Evolutionary conservation across 2,888 invertebrate species (phyloP), one percentile per base, ranked within the genome.

Genomic region (Sinohyriopsis cumingii): DNA sequence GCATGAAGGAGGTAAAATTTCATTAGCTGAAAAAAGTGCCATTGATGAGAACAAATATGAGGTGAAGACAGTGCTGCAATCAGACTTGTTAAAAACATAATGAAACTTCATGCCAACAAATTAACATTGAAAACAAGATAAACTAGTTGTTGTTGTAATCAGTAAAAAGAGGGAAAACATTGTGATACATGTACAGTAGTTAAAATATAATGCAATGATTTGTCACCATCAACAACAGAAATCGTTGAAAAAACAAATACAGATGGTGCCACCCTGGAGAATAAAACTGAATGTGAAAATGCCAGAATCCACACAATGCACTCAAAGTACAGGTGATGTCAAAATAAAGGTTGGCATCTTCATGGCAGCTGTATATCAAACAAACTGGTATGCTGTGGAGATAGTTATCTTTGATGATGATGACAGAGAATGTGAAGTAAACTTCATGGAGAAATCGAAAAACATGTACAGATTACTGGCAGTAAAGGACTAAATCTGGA

Each of bases 91-190:
- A 62, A 55, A 24, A 62, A 57, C 9, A 62, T 65, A 55, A 65
- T 59, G 65, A 69, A 65, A 45, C 24, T 65, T 24, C 65, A 60
- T 61, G 59, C 61, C 5, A 56, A 24, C 15, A 12, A 62, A 5
- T 54, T 45, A 20, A 59, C 12, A 5, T 56, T 64, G 12, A 20
- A 12, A 9, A 59, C 60, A 9, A 57, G 57, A 18, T 53, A 68
- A 22, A 63, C 68, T 1, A 64, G 68, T 45, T 68, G 68, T 33
- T 71, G 68, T 22, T 68, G 68, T 61, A 28, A n/a, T 33, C 12
- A 33, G 15, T 68, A 65, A 53, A 45, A 68, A 56, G 5, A 64
- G 22, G 71, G 53, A 20, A 7, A 33, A 57, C n/a, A 22, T 20
- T 71, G 71, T 53, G 55, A 53, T n/a, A 63, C 63, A 56, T 67